Base-by-base conservation (phyloP, 2,888 invertebrate species). In the Netelia melanura region DNA sequence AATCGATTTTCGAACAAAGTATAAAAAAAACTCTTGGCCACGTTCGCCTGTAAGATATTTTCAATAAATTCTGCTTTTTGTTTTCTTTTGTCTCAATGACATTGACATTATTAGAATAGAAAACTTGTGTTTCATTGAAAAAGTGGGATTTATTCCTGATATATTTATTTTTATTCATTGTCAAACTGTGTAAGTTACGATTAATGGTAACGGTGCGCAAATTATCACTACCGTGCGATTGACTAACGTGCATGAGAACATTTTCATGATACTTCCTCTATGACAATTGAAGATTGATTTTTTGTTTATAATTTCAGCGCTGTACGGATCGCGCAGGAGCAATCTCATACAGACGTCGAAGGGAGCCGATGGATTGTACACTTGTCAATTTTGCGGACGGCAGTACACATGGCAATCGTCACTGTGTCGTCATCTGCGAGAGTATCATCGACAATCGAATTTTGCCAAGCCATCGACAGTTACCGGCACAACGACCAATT, bases 401-500 rank as follows among this genome's bases (percentile, higher is more conserved):
- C 87, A 86, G 54, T 90, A 90, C 77, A 87, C 87, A 14, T 87
- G 88, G 88, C 87, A 87, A 74, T 86, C 87, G 77, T 88, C 89
- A 9, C 84, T 87, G 2, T 85, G 86, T 44, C 86, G 89, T 23
- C 89, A 89, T 78, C 84, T 85, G 2, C 81, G 84, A 78, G 84
- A 85, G 71, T 65, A 61, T 70, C 84, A 85, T 85, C 84, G 84
- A 56, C 81, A 79, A 70, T 81, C 74, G 65, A 85, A 81, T 30
- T 81, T 81, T 81, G 62, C 52, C 56, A 84, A 81, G 61, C 62
- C 68, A 56, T 61, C 77, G 62, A 21, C 65, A 11, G 11, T 48
- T 6, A 10, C 62, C 44, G 38, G n/a, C n/a, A 56, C 72, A 62
- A 74, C 76, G 62, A 78, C 21, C 38, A 81, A 81, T 81, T 78